These are phyloP conservation scores for Phaethon lepturus DNA, from an alignment of 2,113 vertebrate species.

Conservation along the genomic window DNA sequence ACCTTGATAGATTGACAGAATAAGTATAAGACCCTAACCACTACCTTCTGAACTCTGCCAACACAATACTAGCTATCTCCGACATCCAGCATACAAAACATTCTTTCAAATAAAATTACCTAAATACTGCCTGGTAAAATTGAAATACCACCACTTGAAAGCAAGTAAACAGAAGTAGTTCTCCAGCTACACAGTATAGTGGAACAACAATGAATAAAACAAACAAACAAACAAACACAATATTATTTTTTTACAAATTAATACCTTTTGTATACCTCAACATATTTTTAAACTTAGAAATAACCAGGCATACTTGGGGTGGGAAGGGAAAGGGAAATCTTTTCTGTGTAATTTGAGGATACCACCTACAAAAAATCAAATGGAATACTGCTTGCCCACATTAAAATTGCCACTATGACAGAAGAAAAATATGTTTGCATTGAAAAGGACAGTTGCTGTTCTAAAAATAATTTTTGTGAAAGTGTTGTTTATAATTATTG, in stretches of 20 bases:
- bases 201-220: not conserved
- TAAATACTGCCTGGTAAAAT: not conserved
- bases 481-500: slow-evolving; percentile 11
- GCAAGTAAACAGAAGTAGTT: not conserved
- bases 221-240: not conserved
- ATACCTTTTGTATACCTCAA: not conserved
- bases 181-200: not conserved
- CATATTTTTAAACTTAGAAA: not conserved
- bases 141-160: not conserved
- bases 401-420: not conserved
- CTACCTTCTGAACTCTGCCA: not conserved
- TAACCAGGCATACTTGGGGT: not conserved
- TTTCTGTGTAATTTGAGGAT: not conserved
- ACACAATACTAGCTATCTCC: not conserved
- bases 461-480: slow-evolving; percentile 35
- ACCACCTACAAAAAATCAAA: slow-evolving; percentile 44
- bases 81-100: not conserved
- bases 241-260: not conserved
- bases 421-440: not conserved
- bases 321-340: not conserved
- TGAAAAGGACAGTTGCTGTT: slow-evolving; percentile 11
- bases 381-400: not conserved
- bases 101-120: not conserved
- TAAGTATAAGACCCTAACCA: not conserved
- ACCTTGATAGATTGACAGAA: not conserved